Percentiles rank a stretch among this genome's conserved stretches.
Conservation (phyloP, 2,888 invertebrate genomes). For the Brachyptera putata region DNA sequence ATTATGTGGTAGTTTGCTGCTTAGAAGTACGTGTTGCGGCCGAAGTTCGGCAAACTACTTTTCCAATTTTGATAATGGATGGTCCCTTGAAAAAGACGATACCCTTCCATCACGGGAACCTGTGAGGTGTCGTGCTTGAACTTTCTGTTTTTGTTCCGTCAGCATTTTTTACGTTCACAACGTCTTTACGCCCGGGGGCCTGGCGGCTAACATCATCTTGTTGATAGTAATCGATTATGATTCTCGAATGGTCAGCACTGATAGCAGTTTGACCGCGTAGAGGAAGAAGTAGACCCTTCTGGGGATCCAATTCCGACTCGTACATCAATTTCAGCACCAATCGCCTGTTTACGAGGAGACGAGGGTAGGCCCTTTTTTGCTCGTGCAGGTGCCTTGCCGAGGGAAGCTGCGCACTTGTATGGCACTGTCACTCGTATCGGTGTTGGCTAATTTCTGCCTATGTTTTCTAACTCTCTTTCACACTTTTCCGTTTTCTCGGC, state of each 20-base stretch:
- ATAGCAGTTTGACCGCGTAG: background rate
- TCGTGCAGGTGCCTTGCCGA: conserved; percentile 4
- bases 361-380: background rate
- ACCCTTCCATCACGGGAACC: background rate
- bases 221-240: background rate
- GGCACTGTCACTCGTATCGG: background rate
- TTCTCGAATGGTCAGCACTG: background rate
- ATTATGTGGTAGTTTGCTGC: conserved; percentile 23
- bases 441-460: background rate
- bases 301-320: background rate
- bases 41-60: conserved; percentile 24
- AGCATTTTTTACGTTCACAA: conserved; percentile 10
- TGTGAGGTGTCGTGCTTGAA: conserved; percentile 15
- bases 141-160: conserved; percentile 14
- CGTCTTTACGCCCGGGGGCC: conserved; percentile 24
- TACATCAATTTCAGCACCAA: conserved; percentile 1
- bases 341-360: background rate
- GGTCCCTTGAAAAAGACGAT: background rate
- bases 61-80: conserved; percentile 5
- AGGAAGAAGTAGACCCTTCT: background rate
- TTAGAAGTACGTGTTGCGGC: conserved; percentile 7
- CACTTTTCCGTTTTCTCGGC: background rate
- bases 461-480: background rate
- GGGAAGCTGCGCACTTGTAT: background rate
- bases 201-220: conserved; percentile 20